phyloP scores from a whole-genome alignment of 1,140 invertebrate species.

The Sweltsa coloradensis region DNA sequence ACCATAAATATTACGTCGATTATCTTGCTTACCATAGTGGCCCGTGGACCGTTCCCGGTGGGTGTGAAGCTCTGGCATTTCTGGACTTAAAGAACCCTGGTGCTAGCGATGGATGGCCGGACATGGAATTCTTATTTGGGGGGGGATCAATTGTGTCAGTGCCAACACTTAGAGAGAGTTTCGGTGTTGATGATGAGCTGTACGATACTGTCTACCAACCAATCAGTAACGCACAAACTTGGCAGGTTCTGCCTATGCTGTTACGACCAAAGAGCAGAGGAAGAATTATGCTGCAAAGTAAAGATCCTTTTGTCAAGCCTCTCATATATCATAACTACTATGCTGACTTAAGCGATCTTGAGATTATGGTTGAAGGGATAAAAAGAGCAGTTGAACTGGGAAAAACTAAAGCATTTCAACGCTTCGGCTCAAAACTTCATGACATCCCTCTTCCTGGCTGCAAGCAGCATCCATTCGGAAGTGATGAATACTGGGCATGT shows the following conservation, averaged over 20 bases:
- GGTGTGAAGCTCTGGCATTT: conserved; percentile 67
- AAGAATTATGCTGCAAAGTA: conserved; percentile 47
- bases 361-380: conserved; percentile 37
- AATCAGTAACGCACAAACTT: conserved; percentile 38
- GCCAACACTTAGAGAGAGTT: conserved; percentile 34
- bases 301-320: conserved; percentile 62
- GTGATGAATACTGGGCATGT: conserved; percentile 50
- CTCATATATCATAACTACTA: conserved; percentile 59
- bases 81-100: conserved; percentile 53
- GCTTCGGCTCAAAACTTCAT: conserved; percentile 26
- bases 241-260: conserved; percentile 54
- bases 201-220: conserved; percentile 36
- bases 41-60: conserved; percentile 65
- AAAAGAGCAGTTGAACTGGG: conserved; percentile 45
- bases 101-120: conserved; percentile 56
- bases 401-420: conserved; percentile 43
- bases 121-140: conserved; percentile 59
- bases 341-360: too few relatives aligned
- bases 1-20: conserved; percentile 22
- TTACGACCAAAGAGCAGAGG: conserved; percentile 63
- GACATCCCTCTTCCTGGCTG: conserved; percentile 34
- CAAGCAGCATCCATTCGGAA: conserved; percentile 29
- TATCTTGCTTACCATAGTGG: conserved; percentile 43
- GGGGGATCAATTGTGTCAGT: conserved; percentile 39
- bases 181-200: conserved; percentile 40